Evolutionary conservation across 2,113 vertebrate genomes (phyloP).

Genomic region (Amblyornis subalaris): DNA sequence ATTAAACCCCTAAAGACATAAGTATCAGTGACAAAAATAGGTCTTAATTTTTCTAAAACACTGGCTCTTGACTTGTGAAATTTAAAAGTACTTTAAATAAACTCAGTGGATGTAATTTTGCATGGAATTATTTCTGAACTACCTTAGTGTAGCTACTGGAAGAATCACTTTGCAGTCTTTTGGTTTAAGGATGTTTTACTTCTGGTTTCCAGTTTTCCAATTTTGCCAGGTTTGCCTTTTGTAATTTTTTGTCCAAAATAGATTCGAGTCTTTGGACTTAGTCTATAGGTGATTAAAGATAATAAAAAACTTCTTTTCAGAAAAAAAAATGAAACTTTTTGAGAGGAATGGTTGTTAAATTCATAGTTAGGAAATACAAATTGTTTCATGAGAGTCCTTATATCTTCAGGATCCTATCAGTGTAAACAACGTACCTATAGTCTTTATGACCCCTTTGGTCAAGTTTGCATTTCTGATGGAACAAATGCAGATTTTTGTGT

Average conservation of each 20-base stretch:
- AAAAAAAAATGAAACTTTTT: neutral
- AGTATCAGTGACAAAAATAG: neutral
- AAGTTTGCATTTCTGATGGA: neutral
- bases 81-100: neutral
- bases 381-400: neutral
- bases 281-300: neutral
- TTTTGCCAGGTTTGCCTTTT: neutral
- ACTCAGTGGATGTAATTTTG: neutral
- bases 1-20: neutral
- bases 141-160: neutral
- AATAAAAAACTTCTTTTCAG: neutral
- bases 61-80: neutral
- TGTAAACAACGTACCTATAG: neutral
- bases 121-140: neutral
- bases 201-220: neutral
- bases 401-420: neutral
- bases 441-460: neutral
- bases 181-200: neutral
- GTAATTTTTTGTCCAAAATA: neutral
- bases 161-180: neutral
- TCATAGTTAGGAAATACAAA: neutral
- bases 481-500: neutral
- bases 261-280: neutral
- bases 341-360: neutral
- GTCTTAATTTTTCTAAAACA: neutral